phyloP scores from a whole-genome alignment of 2,113 vertebrate genomes.

The Pseudopodoces humilis region DNA sequence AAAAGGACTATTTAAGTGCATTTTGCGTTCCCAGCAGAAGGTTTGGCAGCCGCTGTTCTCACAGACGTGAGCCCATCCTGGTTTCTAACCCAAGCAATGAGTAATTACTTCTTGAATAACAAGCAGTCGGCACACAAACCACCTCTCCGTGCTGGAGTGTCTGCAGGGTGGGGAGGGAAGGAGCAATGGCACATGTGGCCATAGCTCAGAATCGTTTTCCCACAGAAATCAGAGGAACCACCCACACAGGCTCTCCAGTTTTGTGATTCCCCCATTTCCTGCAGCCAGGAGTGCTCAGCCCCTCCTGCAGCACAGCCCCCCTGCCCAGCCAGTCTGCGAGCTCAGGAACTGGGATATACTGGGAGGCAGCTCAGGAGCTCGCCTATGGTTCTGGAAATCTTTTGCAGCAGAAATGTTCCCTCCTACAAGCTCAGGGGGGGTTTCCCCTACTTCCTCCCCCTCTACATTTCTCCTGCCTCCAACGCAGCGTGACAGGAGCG shows the following conservation, averaged over 20 bases:
- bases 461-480: not conserved
- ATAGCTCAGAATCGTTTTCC: not conserved
- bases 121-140: not conserved
- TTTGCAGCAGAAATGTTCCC: not conserved
- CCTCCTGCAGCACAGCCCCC: not conserved
- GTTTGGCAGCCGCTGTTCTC: not conserved
- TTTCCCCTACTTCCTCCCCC: not conserved
- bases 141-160: not conserved
- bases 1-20: not conserved
- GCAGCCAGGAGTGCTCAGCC: not conserved
- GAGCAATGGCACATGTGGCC: rapidly evolving
- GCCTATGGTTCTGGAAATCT: not conserved
- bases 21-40: not conserved
- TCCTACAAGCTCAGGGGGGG: not conserved
- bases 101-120: constrained; percentile 31
- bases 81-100: constrained; percentile 21
- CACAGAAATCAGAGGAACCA: not conserved
- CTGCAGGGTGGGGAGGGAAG: not conserved
- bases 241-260: not conserved
- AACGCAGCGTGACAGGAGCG: rapidly evolving
- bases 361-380: not conserved
- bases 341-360: not conserved
- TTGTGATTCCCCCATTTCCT: not conserved
- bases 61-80: constrained; percentile 23
- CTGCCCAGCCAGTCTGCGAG: not conserved